Conservation (phyloP, 2,113 vertebrate species). For the Thymallus thymallus region DNA sequence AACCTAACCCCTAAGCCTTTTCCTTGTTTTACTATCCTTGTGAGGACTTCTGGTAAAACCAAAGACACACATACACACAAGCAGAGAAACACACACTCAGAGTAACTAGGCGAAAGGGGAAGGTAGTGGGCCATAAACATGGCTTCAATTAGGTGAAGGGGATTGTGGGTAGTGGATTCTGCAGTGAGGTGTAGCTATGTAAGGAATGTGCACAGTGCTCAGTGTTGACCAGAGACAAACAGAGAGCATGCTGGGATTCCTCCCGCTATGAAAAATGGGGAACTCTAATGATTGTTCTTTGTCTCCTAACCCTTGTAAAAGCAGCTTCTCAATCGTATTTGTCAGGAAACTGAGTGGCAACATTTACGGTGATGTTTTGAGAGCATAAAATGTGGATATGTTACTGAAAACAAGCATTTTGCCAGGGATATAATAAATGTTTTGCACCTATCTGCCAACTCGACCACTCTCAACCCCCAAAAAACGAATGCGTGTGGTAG, state of each 20-base stretch:
- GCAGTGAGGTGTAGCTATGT: conserved; percentile 69
- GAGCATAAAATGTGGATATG: neutral
- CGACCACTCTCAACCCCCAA: neutral
- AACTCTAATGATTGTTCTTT: neutral
- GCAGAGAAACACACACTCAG: neutral
- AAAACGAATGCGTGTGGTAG: neutral
- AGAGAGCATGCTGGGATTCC: conserved; percentile 57
- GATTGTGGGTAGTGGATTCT: conserved; percentile 67
- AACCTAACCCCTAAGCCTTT: too few species aligned
- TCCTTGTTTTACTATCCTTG: too few species aligned
- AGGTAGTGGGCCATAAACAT: conserved; percentile 49
- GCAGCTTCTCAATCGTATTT: neutral
- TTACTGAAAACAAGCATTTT: neutral
- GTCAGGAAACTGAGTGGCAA: neutral
- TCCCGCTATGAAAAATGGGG: neutral
- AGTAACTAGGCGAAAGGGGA: conserved; percentile 36
- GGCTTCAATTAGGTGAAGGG: conserved; percentile 49
- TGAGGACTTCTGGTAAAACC: too few species aligned
- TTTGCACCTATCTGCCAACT: neutral
- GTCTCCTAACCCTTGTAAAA: neutral
- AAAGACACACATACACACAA: neutral
- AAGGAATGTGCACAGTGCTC: conserved; percentile 67
- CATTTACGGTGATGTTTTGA: too few species aligned
- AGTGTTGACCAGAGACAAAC: conserved; percentile 71
- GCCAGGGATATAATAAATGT: neutral